phyloP scores from a whole-genome alignment of 2,113 vertebrate species.

The Chloropsis hardwickii region DNA sequence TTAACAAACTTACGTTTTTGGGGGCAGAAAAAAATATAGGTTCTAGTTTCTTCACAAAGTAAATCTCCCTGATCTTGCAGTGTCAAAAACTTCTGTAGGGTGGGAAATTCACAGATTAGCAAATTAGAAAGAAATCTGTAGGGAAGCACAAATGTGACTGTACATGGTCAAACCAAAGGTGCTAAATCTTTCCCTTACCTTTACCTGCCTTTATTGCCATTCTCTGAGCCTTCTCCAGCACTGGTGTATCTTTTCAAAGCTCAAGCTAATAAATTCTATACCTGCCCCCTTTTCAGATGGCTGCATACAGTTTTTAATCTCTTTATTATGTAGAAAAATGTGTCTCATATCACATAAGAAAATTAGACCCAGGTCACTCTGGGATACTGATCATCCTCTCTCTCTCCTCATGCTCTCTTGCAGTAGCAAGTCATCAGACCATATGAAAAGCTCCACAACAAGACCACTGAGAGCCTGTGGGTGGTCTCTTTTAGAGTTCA shows the following conservation, averaged over 20 bases:
- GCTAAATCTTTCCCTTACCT: background rate
- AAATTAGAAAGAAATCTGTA: background rate
- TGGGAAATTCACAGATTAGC: background rate
- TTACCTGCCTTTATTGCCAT: background rate
- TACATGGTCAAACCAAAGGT: background rate
- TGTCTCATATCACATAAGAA: background rate
- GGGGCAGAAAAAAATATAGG: accelerated
- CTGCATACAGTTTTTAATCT: background rate
- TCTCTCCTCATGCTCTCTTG: background rate
- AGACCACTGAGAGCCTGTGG: background rate
- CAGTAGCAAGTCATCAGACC: background rate
- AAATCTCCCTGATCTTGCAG: background rate
- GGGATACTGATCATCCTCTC: background rate
- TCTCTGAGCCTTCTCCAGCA: background rate
- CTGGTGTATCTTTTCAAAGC: background rate
- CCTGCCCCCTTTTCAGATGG: background rate
- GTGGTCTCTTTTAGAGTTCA: background rate
- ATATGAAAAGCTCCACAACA: background rate
- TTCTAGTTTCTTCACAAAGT: background rate
- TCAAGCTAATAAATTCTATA: background rate
- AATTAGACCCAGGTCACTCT: background rate
- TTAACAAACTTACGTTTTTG: background rate
- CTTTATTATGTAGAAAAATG: background rate
- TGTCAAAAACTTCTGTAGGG: background rate
- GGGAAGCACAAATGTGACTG: background rate